These are phyloP conservation scores for Harpagoxenus sublaevis DNA, from an alignment of 2,888 invertebrate species.

Conservation along the genomic window DNA sequence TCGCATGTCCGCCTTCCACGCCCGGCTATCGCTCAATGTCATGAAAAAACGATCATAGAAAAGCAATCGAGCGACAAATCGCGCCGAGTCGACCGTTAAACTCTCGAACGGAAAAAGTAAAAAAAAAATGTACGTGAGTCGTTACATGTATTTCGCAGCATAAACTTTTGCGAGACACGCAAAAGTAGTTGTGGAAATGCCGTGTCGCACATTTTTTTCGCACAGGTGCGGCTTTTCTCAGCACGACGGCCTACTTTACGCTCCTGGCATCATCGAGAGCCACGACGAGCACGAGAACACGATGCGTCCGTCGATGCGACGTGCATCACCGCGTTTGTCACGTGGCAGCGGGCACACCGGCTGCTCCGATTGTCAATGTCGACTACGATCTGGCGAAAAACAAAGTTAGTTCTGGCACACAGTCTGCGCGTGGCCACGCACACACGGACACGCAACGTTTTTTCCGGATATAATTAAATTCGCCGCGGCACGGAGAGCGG, in stretches of 20 bases:
- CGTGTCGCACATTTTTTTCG: background rate
- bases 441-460: conserved; percentile 1
- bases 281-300: background rate
- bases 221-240: conserved; percentile 54
- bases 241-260: conserved; percentile 39
- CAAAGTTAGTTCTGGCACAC: conserved; percentile 46
- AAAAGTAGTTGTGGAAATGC: background rate
- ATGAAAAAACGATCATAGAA: conserved; percentile 29
- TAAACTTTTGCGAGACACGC: conserved; percentile 7
- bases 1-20: background rate
- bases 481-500: background rate
- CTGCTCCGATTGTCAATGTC: conserved; percentile 43
- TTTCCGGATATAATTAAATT: conserved; percentile 48
- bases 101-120: background rate
- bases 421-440: background rate
- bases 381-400: conserved; percentile 34
- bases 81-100: conserved; percentile 13
- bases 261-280: background rate
- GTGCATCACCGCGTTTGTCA: conserved; percentile 20
- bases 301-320: conserved; percentile 12
- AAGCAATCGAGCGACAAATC: conserved; percentile 39
- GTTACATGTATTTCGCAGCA: conserved; percentile 14
- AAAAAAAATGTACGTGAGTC: background rate
- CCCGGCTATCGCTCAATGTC: conserved; percentile 13
- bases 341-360: conserved; percentile 23